Conservation (phyloP, 1,140 invertebrate species). For the Copidosoma floridanum region DNA sequence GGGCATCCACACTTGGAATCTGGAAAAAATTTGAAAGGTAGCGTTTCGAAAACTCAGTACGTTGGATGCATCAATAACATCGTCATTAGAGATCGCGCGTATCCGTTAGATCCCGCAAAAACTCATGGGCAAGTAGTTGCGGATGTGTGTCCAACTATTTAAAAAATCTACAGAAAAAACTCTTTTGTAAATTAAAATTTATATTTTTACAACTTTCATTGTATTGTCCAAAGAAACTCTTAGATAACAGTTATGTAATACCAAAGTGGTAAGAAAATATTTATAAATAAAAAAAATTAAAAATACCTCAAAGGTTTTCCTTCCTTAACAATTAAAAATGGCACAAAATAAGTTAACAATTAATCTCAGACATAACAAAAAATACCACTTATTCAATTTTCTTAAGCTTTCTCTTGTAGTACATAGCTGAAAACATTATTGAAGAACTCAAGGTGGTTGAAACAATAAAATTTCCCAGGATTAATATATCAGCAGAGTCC, state of each 20-base stretch:
- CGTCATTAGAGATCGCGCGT: constrained; percentile 60
- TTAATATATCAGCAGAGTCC: constrained; percentile 55
- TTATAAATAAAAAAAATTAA: constrained; percentile 20
- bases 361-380: too few species aligned
- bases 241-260: constrained; percentile 25
- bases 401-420: constrained; percentile 39
- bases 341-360: too few species aligned
- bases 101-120: constrained; percentile 60
- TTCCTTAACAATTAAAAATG: too few species aligned
- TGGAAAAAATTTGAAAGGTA: constrained; percentile 58
- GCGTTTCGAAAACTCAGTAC: constrained; percentile 66
- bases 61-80: constrained; percentile 81
- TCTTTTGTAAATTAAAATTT: constrained; percentile 8
- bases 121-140: constrained; percentile 68
- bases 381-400: constrained; percentile 43
- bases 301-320: constrained; percentile 1
- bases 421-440: constrained; percentile 48
- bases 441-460: constrained; percentile 51
- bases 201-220: constrained; percentile 13
- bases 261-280: constrained; percentile 21
- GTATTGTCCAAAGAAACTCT: constrained; percentile 23
- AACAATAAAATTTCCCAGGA: constrained; percentile 53
- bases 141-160: constrained; percentile 73
- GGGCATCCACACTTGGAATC: constrained; percentile 68
- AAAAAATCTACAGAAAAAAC: constrained; percentile 30